Evolutionary conservation across 2,888 invertebrate species (phyloP).

Genomic region (Plagiodera versicolora): DNA sequence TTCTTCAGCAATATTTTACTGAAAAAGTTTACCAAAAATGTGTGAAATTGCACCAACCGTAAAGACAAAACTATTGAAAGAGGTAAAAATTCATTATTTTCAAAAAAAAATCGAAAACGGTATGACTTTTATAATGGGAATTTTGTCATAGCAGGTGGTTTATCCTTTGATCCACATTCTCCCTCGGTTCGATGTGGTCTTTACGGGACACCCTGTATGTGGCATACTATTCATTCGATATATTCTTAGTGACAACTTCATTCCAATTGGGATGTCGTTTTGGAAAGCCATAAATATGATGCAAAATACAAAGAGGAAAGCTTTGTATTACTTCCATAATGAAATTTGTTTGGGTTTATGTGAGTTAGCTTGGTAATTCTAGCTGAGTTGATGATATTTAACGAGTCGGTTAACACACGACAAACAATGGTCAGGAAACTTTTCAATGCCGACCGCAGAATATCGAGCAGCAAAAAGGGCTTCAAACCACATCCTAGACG

Average conservation of each 20-base stretch:
- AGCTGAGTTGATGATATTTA: constrained; percentile 43
- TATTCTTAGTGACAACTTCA: background rate
- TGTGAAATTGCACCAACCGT: no score
- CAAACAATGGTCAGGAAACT: constrained; percentile 49
- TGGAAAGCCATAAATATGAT: background rate
- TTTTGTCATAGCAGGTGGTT: no score
- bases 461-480: constrained; percentile 43
- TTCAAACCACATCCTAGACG: constrained; percentile 47
- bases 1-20: no score
- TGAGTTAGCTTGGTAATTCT: constrained; percentile 39
- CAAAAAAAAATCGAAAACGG: no score
- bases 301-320: constrained; percentile 34
- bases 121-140: no score
- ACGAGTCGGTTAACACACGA: constrained; percentile 49
- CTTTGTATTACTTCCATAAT: constrained; percentile 32
- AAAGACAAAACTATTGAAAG: no score
- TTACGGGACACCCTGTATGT: no score
- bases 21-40: no score
- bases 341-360: constrained; percentile 33
- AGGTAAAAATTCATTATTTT: no score
- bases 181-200: no score
- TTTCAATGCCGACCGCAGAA: constrained; percentile 45
- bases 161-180: no score
- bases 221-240: no score
- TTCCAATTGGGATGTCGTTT: background rate